Conservation (phyloP, 2,797 vertebrate genomes). For the Danio choprae region DNA sequence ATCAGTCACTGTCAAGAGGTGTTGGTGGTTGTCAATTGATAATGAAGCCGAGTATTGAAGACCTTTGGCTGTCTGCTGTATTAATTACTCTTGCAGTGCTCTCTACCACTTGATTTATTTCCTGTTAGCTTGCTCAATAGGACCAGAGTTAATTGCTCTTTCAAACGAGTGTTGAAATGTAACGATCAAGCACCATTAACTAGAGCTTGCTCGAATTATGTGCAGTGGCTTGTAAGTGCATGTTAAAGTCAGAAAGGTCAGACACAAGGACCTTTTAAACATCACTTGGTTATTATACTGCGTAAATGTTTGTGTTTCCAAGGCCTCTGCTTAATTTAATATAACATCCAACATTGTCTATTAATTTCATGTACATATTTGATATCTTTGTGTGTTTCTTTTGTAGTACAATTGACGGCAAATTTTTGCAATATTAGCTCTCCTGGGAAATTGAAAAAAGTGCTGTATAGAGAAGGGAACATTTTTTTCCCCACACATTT, state of each 20-base stretch:
- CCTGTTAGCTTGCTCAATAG: slow-evolving; percentile 84
- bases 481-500: too few species aligned
- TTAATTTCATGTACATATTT: neutral
- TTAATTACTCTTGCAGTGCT: slow-evolving; percentile 91
- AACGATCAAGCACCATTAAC: slow-evolving; percentile 88
- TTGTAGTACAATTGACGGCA: neutral
- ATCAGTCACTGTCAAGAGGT: slow-evolving; percentile 84
- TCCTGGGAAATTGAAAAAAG: too few species aligned
- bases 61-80: slow-evolving; percentile 83
- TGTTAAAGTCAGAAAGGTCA: slow-evolving; percentile 76
- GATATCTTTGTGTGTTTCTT: neutral
- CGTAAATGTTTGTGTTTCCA: neutral
- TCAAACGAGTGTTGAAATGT: slow-evolving; percentile 88
- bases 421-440: too few species aligned
- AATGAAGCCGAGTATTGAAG: slow-evolving; percentile 80
- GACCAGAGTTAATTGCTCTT: slow-evolving; percentile 91
- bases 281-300: slow-evolving; percentile 61
- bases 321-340: neutral
- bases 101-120: slow-evolving; percentile 95
- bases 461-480: too few species aligned
- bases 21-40: slow-evolving; percentile 87
- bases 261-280: slow-evolving; percentile 61
- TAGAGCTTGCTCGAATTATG: slow-evolving; percentile 74
- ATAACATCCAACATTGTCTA: neutral
- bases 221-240: slow-evolving; percentile 73